Evolutionary conservation across 2,797 vertebrate species (phyloP).

Genomic region (Sebastes alutus): DNA sequence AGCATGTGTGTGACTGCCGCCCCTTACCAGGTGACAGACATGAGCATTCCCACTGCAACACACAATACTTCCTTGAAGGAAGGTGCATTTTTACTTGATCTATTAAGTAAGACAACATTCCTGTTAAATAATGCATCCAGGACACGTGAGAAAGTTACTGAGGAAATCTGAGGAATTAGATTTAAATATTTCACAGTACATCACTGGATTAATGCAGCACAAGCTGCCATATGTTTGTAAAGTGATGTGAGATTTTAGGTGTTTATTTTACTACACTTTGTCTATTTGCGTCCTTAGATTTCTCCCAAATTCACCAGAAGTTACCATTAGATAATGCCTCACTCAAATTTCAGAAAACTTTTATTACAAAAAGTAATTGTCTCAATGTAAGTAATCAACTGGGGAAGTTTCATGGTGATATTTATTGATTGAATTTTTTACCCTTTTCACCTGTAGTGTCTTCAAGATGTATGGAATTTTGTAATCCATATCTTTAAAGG

Average conservation of each 20-base stretch:
- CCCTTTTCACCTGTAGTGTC: too few relatives aligned
- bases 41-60: slow-evolving; percentile 31
- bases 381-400: too few relatives aligned
- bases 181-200: not conserved
- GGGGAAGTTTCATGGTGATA: too few relatives aligned
- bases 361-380: too few relatives aligned
- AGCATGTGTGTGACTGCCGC: slow-evolving; percentile 3
- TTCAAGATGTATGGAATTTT: too few relatives aligned
- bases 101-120: not conserved
- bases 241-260: not conserved
- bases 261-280: too few relatives aligned
- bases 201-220: not conserved
- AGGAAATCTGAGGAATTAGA: not conserved
- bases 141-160: not conserved
- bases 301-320: too few relatives aligned
- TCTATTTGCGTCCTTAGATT: too few relatives aligned
- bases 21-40: slow-evolving; percentile 29
- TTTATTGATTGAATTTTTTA: too few relatives aligned
- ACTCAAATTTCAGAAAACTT: too few relatives aligned
- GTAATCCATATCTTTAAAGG: fast-evolving
- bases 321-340: too few relatives aligned
- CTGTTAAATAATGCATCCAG: not conserved
- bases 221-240: not conserved
- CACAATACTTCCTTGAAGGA: slow-evolving; percentile 30
- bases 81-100: not conserved